A percentile compares a stretch with the other conserved stretches of the same genome.
Conservation (phyloP, 1,140 invertebrate species). For the Aphelinus atriplicis region DNA sequence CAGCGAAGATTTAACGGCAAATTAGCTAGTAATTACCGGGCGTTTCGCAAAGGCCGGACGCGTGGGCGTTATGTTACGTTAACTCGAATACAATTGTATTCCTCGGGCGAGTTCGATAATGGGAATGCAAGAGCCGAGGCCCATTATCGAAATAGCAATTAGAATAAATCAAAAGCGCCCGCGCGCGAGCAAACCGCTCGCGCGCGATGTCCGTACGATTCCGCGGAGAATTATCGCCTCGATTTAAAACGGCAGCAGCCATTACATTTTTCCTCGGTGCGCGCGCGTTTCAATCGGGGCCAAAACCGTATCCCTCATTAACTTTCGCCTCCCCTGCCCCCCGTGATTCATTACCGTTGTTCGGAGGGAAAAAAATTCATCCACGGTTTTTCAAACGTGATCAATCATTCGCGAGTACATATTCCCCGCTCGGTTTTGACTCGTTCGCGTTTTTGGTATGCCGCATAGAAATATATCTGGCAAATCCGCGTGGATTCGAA, state of each 20-base stretch:
- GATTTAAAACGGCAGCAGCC: slow-evolving; percentile 11
- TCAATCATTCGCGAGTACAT: too few relatives aligned
- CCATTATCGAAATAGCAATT: slow-evolving; percentile 67
- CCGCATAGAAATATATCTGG: too few relatives aligned
- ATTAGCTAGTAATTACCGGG: slow-evolving; percentile 63
- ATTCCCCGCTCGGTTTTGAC: too few relatives aligned
- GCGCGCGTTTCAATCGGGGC: too few relatives aligned
- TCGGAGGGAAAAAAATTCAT: too few relatives aligned
- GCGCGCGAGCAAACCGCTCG: slow-evolving; percentile 28
- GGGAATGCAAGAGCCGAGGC: slow-evolving; percentile 61
- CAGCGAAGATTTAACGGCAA: slow-evolving; percentile 61
- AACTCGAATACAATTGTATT: slow-evolving; percentile 64
- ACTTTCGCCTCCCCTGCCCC: too few relatives aligned
- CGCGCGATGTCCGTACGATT: slow-evolving; percentile 54
- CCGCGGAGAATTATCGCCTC: slow-evolving; percentile 48
- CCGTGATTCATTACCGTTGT: too few relatives aligned
- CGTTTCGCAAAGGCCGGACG: slow-evolving; percentile 45
- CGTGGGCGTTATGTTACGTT: slow-evolving; percentile 48
- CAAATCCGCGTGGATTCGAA: too few relatives aligned
- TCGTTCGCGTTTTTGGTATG: too few relatives aligned
- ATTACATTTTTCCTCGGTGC: too few relatives aligned
- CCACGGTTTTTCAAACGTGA: too few relatives aligned
- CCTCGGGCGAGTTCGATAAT: slow-evolving; percentile 61
- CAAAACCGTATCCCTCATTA: too few relatives aligned
- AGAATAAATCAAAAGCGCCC: slow-evolving; percentile 63